Base-by-base conservation (phyloP, 2,888 invertebrate genomes). In the Oxytorus armatus region DNA sequence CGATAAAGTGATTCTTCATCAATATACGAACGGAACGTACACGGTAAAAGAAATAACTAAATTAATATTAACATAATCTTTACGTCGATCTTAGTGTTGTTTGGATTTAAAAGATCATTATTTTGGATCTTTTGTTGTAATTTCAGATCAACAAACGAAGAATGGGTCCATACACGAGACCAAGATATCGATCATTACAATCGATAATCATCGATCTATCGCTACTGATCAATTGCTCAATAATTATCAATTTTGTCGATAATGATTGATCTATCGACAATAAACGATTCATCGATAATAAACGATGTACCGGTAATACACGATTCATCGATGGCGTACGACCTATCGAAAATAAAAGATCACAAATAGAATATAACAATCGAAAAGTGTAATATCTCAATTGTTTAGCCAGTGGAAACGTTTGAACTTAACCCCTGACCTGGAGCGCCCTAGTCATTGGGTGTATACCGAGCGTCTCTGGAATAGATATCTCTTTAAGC, bases 401-500 rank as follows among this genome's bases (percentile, higher is more conserved):
- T 73, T 25, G 68, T 81, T 88, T 63, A 90, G 89, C 88, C 90
- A 89, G 88, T 90, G 90, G 83, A 88, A 90, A 89, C 89, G 89
- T 86, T 91, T 90, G 68, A 89, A 89, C 88, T 91, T 90, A 25
- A 88, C 88, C 85, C 86, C 90, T 86, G 90, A 90, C 89, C 86
- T 90, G 68, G 88, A 89, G 74, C 88, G 89, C 86, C 89, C 89
- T 90, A 90, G 91, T 91, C 91, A 91, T 90, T 91, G 91, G 57
- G 88, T 88, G 69, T 90, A 90, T 80, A 90, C 87, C 47, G 90
- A 90, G 47, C 90, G 89, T 79, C 91, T 89, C 85, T 91, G 92
- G 78, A 91, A 92, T 74, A 92, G 85, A 86, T 92, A 92, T 88
- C 92, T 90, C 85, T 92, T 92, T 79, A 92, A 87, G 57, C 92